Percentiles rank a stretch among this genome's conserved stretches.
Evolutionary conservation across 2,113 vertebrate genomes (phyloP).

Genomic region (Archilochus colubris): DNA sequence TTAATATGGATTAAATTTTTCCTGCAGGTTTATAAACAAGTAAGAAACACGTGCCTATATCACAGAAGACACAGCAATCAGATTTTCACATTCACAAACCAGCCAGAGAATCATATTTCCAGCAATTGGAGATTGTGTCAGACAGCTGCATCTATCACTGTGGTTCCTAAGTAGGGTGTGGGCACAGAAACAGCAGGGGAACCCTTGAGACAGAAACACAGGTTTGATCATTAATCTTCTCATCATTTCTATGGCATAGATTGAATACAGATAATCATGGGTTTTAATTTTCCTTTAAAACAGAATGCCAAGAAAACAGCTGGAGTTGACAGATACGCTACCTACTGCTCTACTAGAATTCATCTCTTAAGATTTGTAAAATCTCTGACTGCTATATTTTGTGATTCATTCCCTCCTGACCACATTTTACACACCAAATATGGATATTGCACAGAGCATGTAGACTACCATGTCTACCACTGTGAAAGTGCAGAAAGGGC

Average conservation of each 20-base stretch:
- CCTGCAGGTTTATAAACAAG: neutral
- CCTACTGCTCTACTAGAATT: neutral
- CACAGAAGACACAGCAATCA: neutral
- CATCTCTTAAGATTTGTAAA: neutral
- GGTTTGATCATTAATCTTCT: conserved; percentile 19
- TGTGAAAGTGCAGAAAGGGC: neutral
- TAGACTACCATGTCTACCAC: neutral
- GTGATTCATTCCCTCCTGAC: neutral
- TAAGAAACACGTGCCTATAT: neutral
- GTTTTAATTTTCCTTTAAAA: conserved; percentile 9
- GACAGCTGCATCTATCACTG: neutral
- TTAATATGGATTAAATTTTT: conserved; percentile 30
- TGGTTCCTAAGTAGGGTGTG: neutral
- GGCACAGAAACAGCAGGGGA: neutral
- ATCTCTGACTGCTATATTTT: neutral
- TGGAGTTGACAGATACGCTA: neutral
- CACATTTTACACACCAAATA: neutral
- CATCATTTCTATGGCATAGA: conserved; percentile 3
- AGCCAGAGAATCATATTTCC: neutral
- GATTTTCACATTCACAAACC: neutral
- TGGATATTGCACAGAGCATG: neutral
- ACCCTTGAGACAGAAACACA: neutral
- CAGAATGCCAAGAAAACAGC: neutral
- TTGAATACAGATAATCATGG: neutral
- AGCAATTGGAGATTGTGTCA: neutral